Base-by-base conservation (phyloP, 2,888 invertebrate species). In the Hydraecia micacea region DNA sequence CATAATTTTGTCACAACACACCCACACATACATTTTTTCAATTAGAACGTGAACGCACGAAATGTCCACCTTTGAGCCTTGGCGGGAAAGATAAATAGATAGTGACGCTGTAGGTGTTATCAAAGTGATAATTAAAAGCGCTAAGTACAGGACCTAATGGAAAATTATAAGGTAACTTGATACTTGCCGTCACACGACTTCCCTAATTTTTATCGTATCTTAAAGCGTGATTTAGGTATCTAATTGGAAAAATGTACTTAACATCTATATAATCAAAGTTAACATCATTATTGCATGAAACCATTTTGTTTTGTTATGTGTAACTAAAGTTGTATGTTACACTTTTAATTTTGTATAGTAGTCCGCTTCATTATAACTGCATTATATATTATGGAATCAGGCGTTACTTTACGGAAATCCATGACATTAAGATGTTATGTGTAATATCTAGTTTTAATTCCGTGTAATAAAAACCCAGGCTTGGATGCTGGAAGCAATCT, bases 211-310 rank as follows among this genome's bases (percentile, higher is more conserved):
- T 21, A 60, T 13, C 46, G n/a, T 60, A 60, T 60, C 66, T 62
- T 18, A 11, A 73, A 68, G 58, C 42, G 55, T 36, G 8, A 52
- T 75, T 68, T 28, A n/a, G 13, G 21, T 68, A 49, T 87, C 81
- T 77, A 80, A 79, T 86, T 88, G 85, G 76, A 82, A 88, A 81
- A 87, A 73, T 73, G 71, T 32, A 58, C n/a, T n/a, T 77, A 86
- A 82, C 52, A 74, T 81, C 77, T n/a, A n/a, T n/a, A n/a, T n/a
- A n/a, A n/a, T n/a, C n/a, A n/a, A n/a, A n/a, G n/a, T n/a, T n/a
- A n/a, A n/a, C 52, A 74, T 81, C 77, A 88, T 89, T 80, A 81
- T 71, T 85, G 88, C 89, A 88, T 80, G 88, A 62, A 39, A 49
- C 69, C 82, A 81, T 89, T 69, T 36, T 73, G 58, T 83, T 76